Conservation (phyloP, 2,113 vertebrate genomes). For the Oenanthe melanoleuca region DNA sequence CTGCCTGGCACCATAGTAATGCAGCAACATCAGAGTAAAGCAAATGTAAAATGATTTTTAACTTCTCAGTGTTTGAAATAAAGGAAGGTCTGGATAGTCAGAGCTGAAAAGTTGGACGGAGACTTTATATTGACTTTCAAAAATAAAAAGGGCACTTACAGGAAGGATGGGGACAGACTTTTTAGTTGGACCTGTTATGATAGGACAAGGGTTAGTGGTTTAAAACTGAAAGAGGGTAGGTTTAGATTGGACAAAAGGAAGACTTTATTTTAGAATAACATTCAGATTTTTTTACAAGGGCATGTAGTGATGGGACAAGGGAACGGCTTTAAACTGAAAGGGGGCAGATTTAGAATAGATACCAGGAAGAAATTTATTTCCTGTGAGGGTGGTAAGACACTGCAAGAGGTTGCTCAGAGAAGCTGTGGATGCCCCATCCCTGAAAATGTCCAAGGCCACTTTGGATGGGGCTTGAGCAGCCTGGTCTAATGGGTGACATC, state of each 20-base stretch:
- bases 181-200: background rate
- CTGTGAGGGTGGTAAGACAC: background rate
- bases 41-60: background rate
- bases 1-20: background rate
- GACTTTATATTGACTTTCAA: background rate
- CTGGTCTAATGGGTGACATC: background rate
- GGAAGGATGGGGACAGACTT: background rate
- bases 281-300: background rate
- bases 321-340: background rate
- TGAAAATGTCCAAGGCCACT: background rate
- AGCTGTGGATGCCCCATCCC: background rate
- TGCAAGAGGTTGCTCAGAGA: background rate
- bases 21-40: background rate
- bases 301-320: background rate
- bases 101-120: background rate
- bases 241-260: background rate
- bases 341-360: background rate
- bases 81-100: background rate
- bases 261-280: background rate
- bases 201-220: background rate
- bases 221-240: background rate
- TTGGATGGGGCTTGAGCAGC: background rate
- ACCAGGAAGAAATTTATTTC: background rate
- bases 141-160: background rate
- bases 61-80: background rate